A percentile compares a stretch with the other conserved stretches of the same genome.
These are phyloP conservation scores for Hypanus sabinus DNA, from an alignment of 2,113 vertebrate genomes.

Conservation along the genomic window DNA sequence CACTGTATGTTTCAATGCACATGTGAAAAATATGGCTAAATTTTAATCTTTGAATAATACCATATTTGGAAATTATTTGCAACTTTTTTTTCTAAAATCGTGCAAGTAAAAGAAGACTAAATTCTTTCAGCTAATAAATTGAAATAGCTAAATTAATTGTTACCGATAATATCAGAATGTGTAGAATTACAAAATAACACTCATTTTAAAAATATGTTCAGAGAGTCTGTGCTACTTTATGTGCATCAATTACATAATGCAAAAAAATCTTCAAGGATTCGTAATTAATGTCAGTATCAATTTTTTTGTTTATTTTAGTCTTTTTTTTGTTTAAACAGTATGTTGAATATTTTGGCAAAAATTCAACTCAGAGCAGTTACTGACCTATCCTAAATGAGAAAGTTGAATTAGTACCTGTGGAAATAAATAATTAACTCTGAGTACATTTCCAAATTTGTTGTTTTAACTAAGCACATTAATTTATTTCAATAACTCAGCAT, in stretches of 20 bases:
- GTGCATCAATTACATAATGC: neutral
- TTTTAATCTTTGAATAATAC: neutral
- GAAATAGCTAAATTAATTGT: neutral
- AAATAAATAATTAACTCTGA: slow-evolving; percentile 10
- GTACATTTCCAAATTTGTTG: neutral
- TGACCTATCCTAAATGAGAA: neutral
- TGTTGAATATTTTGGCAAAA: neutral
- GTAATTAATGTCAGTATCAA: neutral
- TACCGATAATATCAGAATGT: neutral
- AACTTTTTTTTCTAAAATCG: neutral
- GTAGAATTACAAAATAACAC: neutral
- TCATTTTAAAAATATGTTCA: neutral
- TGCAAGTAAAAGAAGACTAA: neutral
- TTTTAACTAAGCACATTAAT: neutral
- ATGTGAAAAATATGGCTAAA: no score
- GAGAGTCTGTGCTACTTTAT: no score
- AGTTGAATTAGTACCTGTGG: neutral
- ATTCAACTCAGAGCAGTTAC: neutral
- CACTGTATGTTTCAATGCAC: no score
- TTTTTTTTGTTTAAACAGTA: neutral
- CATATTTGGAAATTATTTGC: neutral
- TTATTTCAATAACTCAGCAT: neutral
- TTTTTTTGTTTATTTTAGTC: neutral
- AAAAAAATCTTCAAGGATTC: neutral
- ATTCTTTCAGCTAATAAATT: no score